Evolutionary conservation across 2,888 invertebrate species (phyloP), one percentile per base, ranked within the genome.

Genomic region (Andrena marginata): DNA sequence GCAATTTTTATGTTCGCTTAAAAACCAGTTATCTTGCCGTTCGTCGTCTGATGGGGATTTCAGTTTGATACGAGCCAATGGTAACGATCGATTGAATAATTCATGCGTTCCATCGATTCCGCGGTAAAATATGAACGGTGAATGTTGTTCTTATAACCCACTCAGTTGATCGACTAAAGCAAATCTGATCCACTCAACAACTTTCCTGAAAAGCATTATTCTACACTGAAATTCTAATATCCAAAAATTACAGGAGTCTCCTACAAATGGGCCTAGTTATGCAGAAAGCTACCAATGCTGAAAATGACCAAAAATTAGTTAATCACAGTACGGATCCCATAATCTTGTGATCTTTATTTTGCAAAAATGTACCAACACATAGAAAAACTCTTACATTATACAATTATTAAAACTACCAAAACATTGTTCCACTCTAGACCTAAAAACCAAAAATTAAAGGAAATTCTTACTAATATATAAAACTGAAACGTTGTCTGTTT

Each of bases 81-180:
- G 60, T 84, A 83, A 85, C 76, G 60, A 76, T 73, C 65, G 70
- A 60, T 64, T 85, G 85, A 76, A 87, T 87, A 80, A 87, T 87
- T 85, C 73, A 85, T 73, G 51, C 72, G 29, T 56, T 29, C 54
- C 67, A 87, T 85, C 74, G 87, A 87, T 84, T 70, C 31, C 42
- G 16, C 20, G 23, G 51, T 20, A 56, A 67, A 26, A 79, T 82
- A 77, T 51, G 16, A 62, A 72, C 48, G 71, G 49, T 65, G 65
- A 59, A n/a, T 20, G 65, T 85, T 65, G 54, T 73, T 63, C 63
- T 76, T 64, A 49, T 71, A 77, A 76, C 49, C 71, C 42, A 35
- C 51, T n/a, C n/a, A 16, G 23, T 23, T 16, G 48, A 64, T 60
- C 33, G 29, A 31, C 54, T 35, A 68, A 48, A 16, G 42, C 42